phyloP scores from a whole-genome alignment of 2,888 invertebrate genomes.

The Lepas anatifera region DNA sequence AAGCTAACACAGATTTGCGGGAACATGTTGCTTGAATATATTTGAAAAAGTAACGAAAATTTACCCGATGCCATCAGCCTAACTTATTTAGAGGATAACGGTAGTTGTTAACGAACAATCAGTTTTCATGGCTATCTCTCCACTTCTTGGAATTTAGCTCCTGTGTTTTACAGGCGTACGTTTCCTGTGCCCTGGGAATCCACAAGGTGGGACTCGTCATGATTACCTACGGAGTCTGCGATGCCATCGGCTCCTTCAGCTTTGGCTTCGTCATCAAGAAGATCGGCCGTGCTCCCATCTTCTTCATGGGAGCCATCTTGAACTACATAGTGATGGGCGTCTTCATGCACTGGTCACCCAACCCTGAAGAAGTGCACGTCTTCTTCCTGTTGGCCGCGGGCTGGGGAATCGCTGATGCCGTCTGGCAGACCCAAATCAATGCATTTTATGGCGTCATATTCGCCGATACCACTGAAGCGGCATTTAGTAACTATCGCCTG shows the following conservation, averaged over 20 bases:
- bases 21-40: too few species aligned
- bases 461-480: slow-evolving; percentile 71
- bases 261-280: slow-evolving; percentile 88
- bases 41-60: too few species aligned
- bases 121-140: background rate
- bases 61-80: too few species aligned
- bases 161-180: slow-evolving; percentile 52
- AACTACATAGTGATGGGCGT: slow-evolving; percentile 67
- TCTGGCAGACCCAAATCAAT: slow-evolving; percentile 94
- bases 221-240: slow-evolving; percentile 92
- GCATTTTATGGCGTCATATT: slow-evolving; percentile 77
- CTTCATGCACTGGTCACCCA: slow-evolving; percentile 73
- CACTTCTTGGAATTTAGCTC: background rate
- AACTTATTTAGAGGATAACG: too few species aligned
- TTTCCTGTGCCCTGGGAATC: slow-evolving; percentile 80
- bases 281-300: slow-evolving; percentile 72
- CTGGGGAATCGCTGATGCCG: slow-evolving; percentile 91
- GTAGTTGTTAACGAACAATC: too few species aligned
- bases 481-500: slow-evolving; percentile 80
- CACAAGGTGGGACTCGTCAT: slow-evolving; percentile 91
- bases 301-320: slow-evolving; percentile 54
- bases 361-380: slow-evolving; percentile 60
- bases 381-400: slow-evolving; percentile 82
- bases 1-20: too few species aligned
- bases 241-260: slow-evolving; percentile 77